Base-by-base conservation (phyloP, 2,888 invertebrate genomes). In the Allolobophora icterica region DNA sequence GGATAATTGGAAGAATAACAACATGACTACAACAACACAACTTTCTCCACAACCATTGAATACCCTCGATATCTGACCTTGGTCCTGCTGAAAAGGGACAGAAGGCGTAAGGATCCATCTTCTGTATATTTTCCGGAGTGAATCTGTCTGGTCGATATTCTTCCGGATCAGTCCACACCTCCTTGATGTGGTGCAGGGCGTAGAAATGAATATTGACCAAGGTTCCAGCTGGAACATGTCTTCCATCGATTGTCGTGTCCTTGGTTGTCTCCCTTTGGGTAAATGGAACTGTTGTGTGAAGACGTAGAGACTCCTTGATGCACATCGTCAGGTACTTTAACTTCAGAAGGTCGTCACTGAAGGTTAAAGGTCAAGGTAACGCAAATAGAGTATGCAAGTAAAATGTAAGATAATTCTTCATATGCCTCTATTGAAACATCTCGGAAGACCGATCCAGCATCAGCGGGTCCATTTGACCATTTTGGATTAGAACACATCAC, bases 1-100 rank as follows among this genome's bases (percentile, higher is more conserved):
- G 38, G 8, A 38, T 38, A 38, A 38, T 38, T 38, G 38, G 4
- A 38, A 8, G 38, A 38, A 38, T n/a, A 8, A 38, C 38, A 38
- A 38, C 8, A 38, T 38, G 4, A 38, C 38, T 38, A 8, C 38
- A 38, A 38, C 38, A 38, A 38, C 8, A 38, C 38, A 38, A 38
- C 52, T 24, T 52, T 52, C 8, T 4, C 30, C 34, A 17, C 8
- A 0, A n/a, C 71, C 30, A 8, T 13, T n/a, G 71, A 71, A 30
- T 71, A n/a, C 1, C 71, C n/a, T 71, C 17, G 8, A 71, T n/a
- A 30, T n/a, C 71, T 71, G n/a, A 94, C 93, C 94, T 93, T 40
- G 94, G 94, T 33, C 94, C 94, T 11, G 94, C 94, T 24, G 94
- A 94, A 90, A 94, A 94, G 5, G 94, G 94, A 8, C 94, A 92